phyloP scores from a whole-genome alignment of 2,888 invertebrate species.

The Microplitis deprimator region DNA sequence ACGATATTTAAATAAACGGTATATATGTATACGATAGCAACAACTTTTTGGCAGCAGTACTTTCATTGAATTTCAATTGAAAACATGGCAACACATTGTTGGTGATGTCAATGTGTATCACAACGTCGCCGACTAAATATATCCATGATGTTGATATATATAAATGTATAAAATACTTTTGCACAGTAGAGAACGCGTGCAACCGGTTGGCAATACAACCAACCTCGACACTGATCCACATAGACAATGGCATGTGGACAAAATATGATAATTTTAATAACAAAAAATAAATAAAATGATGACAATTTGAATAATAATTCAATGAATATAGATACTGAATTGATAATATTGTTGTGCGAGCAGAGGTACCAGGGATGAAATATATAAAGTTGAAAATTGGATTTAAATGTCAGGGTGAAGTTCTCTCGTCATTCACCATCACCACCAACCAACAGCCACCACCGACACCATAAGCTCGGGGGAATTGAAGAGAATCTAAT shows the following conservation, averaged over 20 bases:
- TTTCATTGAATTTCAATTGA: slow-evolving; percentile 20
- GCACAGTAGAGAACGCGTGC: slow-evolving; percentile 16
- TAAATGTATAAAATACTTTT: slow-evolving; percentile 24
- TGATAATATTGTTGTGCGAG: neutral
- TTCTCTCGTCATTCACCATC: slow-evolving; percentile 5
- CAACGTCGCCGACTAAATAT: neutral
- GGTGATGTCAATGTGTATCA: slow-evolving; percentile 19
- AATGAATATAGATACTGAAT: neutral
- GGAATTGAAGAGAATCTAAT: slow-evolving; percentile 9
- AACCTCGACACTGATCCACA: slow-evolving; percentile 40
- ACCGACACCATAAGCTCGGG: neutral
- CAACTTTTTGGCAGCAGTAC: slow-evolving; percentile 33
- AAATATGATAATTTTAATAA: neutral
- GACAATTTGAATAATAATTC: slow-evolving; percentile 1
- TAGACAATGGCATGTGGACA: neutral
- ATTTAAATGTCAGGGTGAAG: neutral
- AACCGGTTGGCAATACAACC: slow-evolving; percentile 15
- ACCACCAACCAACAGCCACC: neutral
- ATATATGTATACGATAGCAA: slow-evolving; percentile 24
- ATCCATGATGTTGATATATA: neutral
- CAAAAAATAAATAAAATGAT: neutral
- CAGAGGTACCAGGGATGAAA: neutral
- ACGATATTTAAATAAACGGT: slow-evolving; percentile 1
- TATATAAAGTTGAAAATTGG: slow-evolving; percentile 7
- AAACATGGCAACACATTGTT: slow-evolving; percentile 17